Evolutionary conservation across 2,797 vertebrate species (phyloP).

Genomic region (Onychomys arenicola): DNA sequence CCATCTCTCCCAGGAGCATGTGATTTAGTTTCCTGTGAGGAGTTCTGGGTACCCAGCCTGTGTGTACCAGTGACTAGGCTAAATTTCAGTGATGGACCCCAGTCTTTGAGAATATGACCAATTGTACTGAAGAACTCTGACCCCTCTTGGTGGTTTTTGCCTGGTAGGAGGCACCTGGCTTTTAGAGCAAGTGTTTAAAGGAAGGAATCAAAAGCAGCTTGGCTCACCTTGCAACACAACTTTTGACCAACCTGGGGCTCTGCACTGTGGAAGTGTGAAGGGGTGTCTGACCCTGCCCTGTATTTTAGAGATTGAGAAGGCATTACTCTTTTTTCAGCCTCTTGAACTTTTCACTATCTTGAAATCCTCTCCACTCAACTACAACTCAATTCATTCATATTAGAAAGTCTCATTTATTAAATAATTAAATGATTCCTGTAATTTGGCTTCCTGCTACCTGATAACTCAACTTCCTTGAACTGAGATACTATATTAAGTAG

Average conservation of each 20-base stretch:
- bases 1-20: neutral
- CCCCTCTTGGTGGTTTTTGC: neutral
- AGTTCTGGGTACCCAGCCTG: too few species aligned
- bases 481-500: conserved; percentile 5
- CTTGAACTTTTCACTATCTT: conserved; percentile 22
- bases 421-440: conserved; percentile 33
- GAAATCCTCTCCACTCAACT: conserved; percentile 44
- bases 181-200: neutral
- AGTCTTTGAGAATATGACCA: neutral
- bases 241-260: too few species aligned
- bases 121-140: neutral
- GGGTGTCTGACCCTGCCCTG: neutral
- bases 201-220: neutral
- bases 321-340: neutral
- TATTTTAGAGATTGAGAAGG: neutral
- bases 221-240: neutral
- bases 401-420: conserved; percentile 36
- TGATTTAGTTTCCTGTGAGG: neutral
- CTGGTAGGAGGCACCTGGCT: neutral
- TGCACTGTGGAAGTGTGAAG: neutral
- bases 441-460: conserved; percentile 38
- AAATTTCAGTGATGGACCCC: neutral
- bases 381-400: conserved; percentile 31
- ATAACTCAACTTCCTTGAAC: neutral
- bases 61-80: neutral